A percentile compares a stretch with the other conserved stretches of the same genome.
Conservation (phyloP, 1,140 invertebrate genomes). For the Sycobia sp. region DNA sequence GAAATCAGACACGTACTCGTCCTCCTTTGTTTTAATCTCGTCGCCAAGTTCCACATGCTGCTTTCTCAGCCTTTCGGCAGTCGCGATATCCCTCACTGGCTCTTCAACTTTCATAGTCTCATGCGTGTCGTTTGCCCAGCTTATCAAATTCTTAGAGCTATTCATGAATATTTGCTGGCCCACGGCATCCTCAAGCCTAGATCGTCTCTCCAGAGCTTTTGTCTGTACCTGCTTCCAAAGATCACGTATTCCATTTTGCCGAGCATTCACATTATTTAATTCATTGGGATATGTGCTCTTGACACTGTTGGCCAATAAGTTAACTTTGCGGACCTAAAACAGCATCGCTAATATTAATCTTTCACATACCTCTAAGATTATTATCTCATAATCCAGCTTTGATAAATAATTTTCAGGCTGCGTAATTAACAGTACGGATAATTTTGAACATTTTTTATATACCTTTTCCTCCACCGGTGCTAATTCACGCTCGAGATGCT, state of each 20-base stretch:
- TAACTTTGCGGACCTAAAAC: slow-evolving; percentile 66
- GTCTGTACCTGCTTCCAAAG: slow-evolving; percentile 87
- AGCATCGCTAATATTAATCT: not conserved
- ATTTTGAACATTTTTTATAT: no score
- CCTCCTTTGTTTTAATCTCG: slow-evolving; percentile 89
- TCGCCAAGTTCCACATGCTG: slow-evolving; percentile 89
- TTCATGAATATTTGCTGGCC: slow-evolving; percentile 94
- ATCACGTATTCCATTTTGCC: slow-evolving; percentile 84
- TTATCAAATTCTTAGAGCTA: slow-evolving; percentile 77
- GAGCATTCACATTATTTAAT: slow-evolving; percentile 78
- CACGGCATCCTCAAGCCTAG: slow-evolving; percentile 87
- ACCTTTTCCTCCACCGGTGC: slow-evolving; percentile 91
- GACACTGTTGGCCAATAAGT: slow-evolving; percentile 79
- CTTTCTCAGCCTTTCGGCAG: slow-evolving; percentile 88
- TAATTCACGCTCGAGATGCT: slow-evolving; percentile 87
- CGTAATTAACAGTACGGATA: slow-evolving; percentile 9
- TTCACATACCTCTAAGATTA: no score
- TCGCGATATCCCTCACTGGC: slow-evolving; percentile 83
- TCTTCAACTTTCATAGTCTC: slow-evolving; percentile 82
- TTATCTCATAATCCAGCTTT: no score
- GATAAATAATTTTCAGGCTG: no score
- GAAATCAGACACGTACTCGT: slow-evolving; percentile 68
- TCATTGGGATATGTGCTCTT: slow-evolving; percentile 92
- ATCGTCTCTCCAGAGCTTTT: slow-evolving; percentile 80
- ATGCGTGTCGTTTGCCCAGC: slow-evolving; percentile 80